Evolutionary conservation across 2,113 vertebrate species (phyloP).

Genomic region (Stercorarius parasiticus): DNA sequence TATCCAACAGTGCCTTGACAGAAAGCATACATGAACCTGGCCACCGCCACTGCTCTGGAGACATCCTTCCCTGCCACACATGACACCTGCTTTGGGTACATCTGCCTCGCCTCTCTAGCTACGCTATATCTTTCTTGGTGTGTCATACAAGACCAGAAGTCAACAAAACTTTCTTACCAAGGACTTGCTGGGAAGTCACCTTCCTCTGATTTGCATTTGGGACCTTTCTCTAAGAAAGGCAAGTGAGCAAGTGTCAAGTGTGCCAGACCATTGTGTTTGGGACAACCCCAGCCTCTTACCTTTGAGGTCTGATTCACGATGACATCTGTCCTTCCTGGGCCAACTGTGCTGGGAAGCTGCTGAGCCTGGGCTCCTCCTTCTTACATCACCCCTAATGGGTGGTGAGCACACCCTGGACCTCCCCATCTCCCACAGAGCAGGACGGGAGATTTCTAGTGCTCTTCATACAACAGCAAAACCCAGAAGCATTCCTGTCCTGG

Average conservation of each 20-base stretch:
- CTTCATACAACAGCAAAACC: background rate
- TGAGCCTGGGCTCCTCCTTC: background rate
- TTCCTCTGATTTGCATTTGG: background rate
- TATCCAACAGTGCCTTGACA: background rate
- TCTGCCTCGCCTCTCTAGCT: background rate
- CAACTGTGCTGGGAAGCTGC: background rate
- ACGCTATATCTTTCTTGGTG: background rate
- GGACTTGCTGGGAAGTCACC: background rate
- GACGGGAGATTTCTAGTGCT: background rate
- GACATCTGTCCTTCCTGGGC: background rate
- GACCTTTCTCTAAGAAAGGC: background rate
- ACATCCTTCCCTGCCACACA: background rate
- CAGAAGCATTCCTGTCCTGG: background rate
- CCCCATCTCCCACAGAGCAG: background rate
- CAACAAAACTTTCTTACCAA: background rate
- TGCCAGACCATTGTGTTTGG: rapidly evolving
- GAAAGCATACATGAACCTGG: rapidly evolving
- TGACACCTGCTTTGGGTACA: background rate
- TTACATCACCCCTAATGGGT: background rate
- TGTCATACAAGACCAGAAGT: background rate
- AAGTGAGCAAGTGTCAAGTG: background rate
- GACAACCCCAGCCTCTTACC: background rate
- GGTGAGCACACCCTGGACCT: background rate
- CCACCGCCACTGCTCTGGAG: background rate
- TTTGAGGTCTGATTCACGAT: background rate